Evolutionary conservation across 2,888 invertebrate species (phyloP), one percentile per base, ranked within the genome.

Genomic region (Crioceris asparagi): DNA sequence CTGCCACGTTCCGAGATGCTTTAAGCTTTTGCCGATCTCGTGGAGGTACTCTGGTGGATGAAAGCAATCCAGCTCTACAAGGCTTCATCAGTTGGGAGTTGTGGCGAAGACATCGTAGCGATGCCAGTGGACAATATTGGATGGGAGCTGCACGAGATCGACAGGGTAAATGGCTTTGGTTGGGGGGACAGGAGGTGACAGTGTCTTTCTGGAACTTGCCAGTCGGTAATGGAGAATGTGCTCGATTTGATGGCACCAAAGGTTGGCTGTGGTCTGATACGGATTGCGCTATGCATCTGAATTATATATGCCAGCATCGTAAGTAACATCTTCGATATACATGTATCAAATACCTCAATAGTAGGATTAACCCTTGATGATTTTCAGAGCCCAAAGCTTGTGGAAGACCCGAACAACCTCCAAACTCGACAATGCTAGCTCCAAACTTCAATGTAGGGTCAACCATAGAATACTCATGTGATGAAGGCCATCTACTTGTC

Each of bases 211-310:
- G 91, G 92, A 90, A 87, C 64, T 70, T 83, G 29, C 87, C 87
- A 0, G 83, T 83, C 0, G 83, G 83, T 0, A 75, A 75, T 45
- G 86, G 87, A 42, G 83, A 84, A 52, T 92, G 92, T 59, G 86
- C 90, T 2, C 69, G 88, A 34, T 92, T 86, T 64, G 91, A 92
- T 60, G 91, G 92, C 42, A 83, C 86, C 54, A 88, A 87, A 60
- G 91, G 91, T 17, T 92, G 92, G 91, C 73, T 92, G 1, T 92
- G 92, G 92, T 86, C 87, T 1, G 90, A 90, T 59, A 90, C 90
- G 15, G 84, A 88, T 57, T 92, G 92, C 63, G 76, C 78, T 43
- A 75, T 82, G 35, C 75, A 78, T 49, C 69, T 90, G 47, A 90
- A 91, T 66, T 92, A 82, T 66, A 91, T 92, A 46, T 92, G 92